phyloP scores from a whole-genome alignment of 2,888 invertebrate species.

The Cosmia trapezina region DNA sequence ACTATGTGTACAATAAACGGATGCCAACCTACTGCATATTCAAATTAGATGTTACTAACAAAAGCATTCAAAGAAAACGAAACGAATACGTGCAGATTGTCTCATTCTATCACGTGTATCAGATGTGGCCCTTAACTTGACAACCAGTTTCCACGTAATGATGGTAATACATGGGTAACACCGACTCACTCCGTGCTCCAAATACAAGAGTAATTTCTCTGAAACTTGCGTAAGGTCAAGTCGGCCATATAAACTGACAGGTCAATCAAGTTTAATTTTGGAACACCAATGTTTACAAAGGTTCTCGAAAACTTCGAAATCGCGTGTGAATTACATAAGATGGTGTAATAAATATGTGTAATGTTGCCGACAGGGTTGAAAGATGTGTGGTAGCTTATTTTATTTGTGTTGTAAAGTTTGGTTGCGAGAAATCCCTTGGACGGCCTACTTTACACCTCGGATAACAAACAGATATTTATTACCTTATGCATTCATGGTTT shows the following conservation, averaged over 20 bases:
- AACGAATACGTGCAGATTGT: neutral
- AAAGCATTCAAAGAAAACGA: constrained; percentile 5
- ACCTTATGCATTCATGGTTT: neutral
- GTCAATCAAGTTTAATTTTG: constrained; percentile 58
- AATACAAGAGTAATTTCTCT: constrained; percentile 64
- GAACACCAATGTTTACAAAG: constrained; percentile 49
- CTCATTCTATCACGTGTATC: neutral
- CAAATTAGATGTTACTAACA: constrained; percentile 9
- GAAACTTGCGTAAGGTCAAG: constrained; percentile 65
- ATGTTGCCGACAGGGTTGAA: constrained; percentile 32
- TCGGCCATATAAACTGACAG: constrained; percentile 55
- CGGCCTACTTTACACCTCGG: neutral
- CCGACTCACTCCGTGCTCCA: constrained; percentile 54
- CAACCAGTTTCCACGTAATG: constrained; percentile 61
- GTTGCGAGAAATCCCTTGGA: constrained; percentile 11
- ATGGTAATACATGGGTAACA: constrained; percentile 32
- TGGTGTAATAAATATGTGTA: constrained; percentile 47
- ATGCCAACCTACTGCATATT: constrained; percentile 4
- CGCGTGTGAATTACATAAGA: constrained; percentile 37
- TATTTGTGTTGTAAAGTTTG: constrained; percentile 5
- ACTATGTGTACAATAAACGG: neutral
- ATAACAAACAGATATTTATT: neutral
- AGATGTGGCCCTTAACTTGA: constrained; percentile 34
- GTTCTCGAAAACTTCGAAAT: constrained; percentile 41
- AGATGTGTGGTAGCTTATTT: constrained; percentile 1